phyloP scores from a whole-genome alignment of 2,888 invertebrate genomes.

The Sepiola atlantica region DNA sequence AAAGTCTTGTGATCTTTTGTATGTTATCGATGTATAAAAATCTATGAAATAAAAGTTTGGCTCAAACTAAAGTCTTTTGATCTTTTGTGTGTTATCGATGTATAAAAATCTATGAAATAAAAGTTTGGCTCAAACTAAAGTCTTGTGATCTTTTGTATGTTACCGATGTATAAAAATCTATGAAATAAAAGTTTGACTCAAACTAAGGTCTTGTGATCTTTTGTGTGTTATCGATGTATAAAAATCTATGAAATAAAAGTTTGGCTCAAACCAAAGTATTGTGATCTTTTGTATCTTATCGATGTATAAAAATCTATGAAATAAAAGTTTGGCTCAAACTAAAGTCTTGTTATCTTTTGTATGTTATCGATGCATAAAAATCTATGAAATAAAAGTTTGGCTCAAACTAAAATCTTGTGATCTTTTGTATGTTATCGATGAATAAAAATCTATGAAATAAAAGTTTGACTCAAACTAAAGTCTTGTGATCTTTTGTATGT shows the following conservation, averaged over 20 bases:
- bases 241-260: neutral
- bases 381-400: neutral
- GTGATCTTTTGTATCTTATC: neutral
- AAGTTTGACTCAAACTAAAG: neutral
- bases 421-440: neutral
- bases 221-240: neutral
- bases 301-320: neutral
- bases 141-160: neutral
- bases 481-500: neutral
- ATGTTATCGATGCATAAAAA: neutral
- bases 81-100: neutral
- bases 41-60: neutral
- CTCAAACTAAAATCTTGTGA: neutral
- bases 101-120: neutral
- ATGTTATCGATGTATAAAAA: neutral
- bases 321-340: neutral
- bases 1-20: neutral
- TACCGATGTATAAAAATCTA: neutral
- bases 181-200: neutral
- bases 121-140: neutral
- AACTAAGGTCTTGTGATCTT: neutral
- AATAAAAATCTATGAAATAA: neutral
- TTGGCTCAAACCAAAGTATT: neutral
- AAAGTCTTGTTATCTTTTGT: neutral
- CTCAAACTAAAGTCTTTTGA: neutral